Conservation (phyloP, 2,113 vertebrate genomes). For the Sceloporus undulatus region DNA sequence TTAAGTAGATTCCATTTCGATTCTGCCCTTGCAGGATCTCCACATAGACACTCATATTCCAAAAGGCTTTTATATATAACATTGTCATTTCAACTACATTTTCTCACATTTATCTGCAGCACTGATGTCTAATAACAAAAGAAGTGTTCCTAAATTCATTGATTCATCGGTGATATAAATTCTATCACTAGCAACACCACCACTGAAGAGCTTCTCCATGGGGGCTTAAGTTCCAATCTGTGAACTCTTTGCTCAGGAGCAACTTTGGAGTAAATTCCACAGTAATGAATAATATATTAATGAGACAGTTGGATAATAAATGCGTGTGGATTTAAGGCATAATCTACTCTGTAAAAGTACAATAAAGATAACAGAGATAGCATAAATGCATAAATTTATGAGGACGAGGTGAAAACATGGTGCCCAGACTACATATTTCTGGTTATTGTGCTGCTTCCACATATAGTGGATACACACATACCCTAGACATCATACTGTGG, state of each 20-base stretch:
- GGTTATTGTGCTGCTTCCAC: constrained; percentile 52
- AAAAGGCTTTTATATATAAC: constrained; percentile 11
- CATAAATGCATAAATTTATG: constrained; percentile 43
- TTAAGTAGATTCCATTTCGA: background rate
- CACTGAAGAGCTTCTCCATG: constrained; percentile 5
- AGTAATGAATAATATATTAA: background rate
- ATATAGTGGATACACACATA: constrained; percentile 12
- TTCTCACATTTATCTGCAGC: background rate
- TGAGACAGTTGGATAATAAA: background rate
- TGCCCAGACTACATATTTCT: constrained; percentile 60
- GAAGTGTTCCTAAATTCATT: background rate
- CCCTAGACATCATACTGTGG: constrained; percentile 12
- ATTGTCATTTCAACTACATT: constrained; percentile 1
- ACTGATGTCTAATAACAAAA: background rate
- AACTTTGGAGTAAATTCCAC: constrained; percentile 2
- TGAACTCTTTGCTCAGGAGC: background rate
- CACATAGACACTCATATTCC: background rate
- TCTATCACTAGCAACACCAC: too few species aligned
- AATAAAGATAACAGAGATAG: constrained; percentile 45
- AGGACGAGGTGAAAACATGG: constrained; percentile 56
- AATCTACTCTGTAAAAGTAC: constrained; percentile 48
- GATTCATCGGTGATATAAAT: too few species aligned
- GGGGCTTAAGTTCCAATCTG: background rate
- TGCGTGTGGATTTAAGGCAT: background rate
- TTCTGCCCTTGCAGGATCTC: background rate